These are phyloP conservation scores for Tapera naevia DNA, from an alignment of 2,797 vertebrate genomes.

Conservation along the genomic window DNA sequence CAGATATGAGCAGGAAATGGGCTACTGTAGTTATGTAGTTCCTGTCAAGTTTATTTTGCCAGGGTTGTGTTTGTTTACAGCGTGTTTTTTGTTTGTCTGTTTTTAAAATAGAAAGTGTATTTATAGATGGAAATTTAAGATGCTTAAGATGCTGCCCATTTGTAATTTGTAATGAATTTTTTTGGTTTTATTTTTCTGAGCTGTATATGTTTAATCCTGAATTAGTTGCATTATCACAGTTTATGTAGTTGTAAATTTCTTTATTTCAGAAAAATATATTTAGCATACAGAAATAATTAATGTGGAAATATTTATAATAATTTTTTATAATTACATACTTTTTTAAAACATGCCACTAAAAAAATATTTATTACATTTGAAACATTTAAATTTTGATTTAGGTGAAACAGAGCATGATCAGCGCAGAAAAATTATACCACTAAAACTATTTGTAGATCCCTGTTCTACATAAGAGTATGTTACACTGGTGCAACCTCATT, in stretches of 20 bases:
- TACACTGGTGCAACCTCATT: neutral
- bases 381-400: neutral
- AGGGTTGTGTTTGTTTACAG: neutral
- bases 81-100: neutral
- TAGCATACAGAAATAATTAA: neutral
- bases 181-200: neutral
- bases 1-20: conserved; percentile 19
- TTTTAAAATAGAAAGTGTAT: fast-evolving
- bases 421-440: neutral
- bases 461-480: neutral
- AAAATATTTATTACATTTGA: neutral
- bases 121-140: neutral
- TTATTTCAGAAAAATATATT: neutral
- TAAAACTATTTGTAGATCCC: neutral
- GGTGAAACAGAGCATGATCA: neutral
- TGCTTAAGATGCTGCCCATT: neutral
- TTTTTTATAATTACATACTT: neutral
- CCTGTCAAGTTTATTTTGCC: conserved; percentile 43
- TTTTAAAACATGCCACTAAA: neutral
- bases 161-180: neutral
- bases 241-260: neutral
- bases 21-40: conserved; percentile 26
- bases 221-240: neutral
- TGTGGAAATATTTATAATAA: neutral
- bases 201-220: neutral